phyloP scores from a whole-genome alignment of 1,140 invertebrate species.

The Popillia japonica region DNA sequence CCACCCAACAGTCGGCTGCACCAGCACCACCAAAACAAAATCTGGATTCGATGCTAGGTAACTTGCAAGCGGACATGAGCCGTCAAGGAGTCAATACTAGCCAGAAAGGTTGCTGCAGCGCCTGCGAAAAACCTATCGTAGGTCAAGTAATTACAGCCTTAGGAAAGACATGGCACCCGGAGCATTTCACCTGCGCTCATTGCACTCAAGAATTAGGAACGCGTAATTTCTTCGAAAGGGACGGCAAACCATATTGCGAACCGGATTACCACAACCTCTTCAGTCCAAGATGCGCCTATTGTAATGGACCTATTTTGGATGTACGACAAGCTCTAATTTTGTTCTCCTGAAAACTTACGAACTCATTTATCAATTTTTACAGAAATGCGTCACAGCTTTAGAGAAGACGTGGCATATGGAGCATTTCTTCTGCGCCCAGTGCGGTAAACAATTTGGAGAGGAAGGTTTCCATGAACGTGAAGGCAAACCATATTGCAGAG shows the following conservation, averaged over 20 bases:
- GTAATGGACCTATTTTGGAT: constrained; percentile 97
- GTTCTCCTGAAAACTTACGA: background rate
- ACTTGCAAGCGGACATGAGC: constrained; percentile 93
- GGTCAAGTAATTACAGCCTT: constrained; percentile 94
- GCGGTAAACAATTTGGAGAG: constrained; percentile 95
- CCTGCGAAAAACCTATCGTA: constrained; percentile 97
- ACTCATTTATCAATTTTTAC: constrained; percentile 57
- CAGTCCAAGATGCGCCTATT: constrained; percentile 97
- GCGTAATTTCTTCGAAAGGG: constrained; percentile 97
- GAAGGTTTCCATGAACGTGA: constrained; percentile 96
- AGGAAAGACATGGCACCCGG: constrained; percentile 99
- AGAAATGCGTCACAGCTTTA: constrained; percentile 99
- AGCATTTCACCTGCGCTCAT: constrained; percentile 97
- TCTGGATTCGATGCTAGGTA: constrained; percentile 93
- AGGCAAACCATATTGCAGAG: constrained; percentile 92
- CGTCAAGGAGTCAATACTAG: constrained; percentile 97
- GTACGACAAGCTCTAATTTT: constrained; percentile 66
- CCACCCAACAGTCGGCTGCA: constrained; percentile 52
- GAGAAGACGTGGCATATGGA: constrained; percentile 99
- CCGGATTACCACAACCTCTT: constrained; percentile 98
- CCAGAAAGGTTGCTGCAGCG: constrained; percentile 97
- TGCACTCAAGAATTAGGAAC: constrained; percentile 97
- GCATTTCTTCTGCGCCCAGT: constrained; percentile 99
- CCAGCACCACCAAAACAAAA: constrained; percentile 58
- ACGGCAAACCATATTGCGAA: constrained; percentile 97